Percentiles rank a stretch among this genome's conserved stretches.
Evolutionary conservation across 2,113 vertebrate species (phyloP).

Genomic region (Halichoerus grypus): DNA sequence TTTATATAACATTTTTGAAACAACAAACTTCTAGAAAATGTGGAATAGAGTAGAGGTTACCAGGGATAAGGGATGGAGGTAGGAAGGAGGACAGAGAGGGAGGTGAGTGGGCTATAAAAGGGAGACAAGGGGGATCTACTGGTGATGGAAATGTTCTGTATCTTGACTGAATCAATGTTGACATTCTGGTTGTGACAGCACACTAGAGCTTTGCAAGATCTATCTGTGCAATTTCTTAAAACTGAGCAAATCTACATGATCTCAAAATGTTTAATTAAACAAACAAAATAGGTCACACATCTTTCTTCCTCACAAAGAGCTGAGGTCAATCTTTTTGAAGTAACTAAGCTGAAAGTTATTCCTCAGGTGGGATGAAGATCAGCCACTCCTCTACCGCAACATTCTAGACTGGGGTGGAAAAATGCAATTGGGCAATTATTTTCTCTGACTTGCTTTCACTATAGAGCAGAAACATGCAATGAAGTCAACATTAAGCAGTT

Average conservation of each 20-base stretch:
- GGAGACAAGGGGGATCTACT: background rate
- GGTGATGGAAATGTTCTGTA: background rate
- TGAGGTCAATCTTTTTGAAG: background rate
- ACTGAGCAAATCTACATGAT: background rate
- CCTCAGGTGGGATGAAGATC: background rate
- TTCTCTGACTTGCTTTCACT: slow-evolving; percentile 33
- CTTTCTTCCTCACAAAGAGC: background rate
- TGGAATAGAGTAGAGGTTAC: background rate
- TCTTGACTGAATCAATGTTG: background rate
- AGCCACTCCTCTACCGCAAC: background rate
- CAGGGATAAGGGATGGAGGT: background rate
- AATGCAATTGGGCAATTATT: background rate
- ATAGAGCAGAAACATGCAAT: background rate
- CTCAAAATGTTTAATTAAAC: background rate
- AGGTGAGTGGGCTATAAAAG: no score
- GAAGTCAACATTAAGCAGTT: background rate
- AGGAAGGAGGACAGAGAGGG: background rate
- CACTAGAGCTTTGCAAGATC: background rate
- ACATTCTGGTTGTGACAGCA: background rate
- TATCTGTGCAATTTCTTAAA: background rate
- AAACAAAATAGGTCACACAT: background rate
- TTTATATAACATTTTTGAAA: background rate
- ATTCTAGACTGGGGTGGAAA: background rate
- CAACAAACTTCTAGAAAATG: background rate
- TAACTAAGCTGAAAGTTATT: background rate